These are phyloP conservation scores for Pinctada fucata DNA, from an alignment of 2,888 invertebrate species.

Conservation along the genomic window DNA sequence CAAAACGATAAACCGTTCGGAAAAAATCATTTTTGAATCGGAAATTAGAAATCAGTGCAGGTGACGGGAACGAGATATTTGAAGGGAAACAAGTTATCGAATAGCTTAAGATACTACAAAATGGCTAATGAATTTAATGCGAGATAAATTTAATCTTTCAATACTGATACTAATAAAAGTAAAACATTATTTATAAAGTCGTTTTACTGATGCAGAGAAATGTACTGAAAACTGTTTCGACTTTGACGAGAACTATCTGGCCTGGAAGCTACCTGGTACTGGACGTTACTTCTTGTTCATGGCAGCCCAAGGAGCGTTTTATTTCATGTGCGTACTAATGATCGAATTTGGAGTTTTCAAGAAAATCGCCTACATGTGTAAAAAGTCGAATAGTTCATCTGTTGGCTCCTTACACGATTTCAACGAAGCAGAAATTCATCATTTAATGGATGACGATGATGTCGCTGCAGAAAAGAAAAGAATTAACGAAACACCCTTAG, in stretches of 20 bases:
- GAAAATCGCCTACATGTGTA: slow-evolving; percentile 15
- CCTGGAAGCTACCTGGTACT: slow-evolving; percentile 84
- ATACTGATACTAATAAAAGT: too few relatives aligned
- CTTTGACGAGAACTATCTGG: slow-evolving; percentile 80
- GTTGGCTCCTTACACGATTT: slow-evolving; percentile 36
- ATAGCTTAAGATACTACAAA: too few relatives aligned
- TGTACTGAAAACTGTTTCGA: slow-evolving; percentile 51
- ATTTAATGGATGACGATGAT: slow-evolving; percentile 74
- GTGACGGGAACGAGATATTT: too few relatives aligned
- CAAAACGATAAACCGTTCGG: too few relatives aligned
- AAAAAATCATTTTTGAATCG: too few relatives aligned
- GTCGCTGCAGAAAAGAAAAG: slow-evolving; percentile 73
- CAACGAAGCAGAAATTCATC: slow-evolving; percentile 56
- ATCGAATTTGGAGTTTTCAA: slow-evolving; percentile 78
- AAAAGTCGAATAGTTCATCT: slow-evolving; percentile 6
- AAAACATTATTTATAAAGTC: too few relatives aligned
- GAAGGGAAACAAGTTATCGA: too few relatives aligned
- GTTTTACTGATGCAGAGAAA: slow-evolving; percentile 29
- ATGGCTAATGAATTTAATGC: too few relatives aligned
- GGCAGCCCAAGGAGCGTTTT: slow-evolving; percentile 79
- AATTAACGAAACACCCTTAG: slow-evolving; percentile 61
- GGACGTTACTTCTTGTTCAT: slow-evolving; percentile 83
- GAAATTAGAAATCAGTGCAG: too few relatives aligned
- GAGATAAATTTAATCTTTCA: too few relatives aligned
- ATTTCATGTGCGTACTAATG: slow-evolving; percentile 82